Evolutionary conservation across 2,113 vertebrate genomes (phyloP), one percentile per base, ranked within the genome.

Genomic region (Trematocara macrostoma): DNA sequence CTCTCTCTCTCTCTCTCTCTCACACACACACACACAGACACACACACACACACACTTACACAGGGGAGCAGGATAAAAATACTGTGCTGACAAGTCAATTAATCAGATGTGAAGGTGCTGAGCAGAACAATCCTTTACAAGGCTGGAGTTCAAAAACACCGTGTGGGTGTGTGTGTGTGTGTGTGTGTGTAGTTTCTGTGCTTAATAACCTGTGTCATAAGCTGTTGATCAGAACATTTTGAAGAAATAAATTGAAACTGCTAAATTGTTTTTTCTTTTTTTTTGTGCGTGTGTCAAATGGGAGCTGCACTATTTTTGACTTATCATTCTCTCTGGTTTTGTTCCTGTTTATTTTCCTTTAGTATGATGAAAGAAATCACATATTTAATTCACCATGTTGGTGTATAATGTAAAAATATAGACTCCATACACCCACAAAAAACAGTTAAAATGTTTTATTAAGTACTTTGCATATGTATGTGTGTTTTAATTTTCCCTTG

Each of bases 31-130:
- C 80, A 55, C 83, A 84, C 67, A 74, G 69, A 49, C 71, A 26
- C 10, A 71, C 51, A 59, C 81, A 84, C 74, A 78, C 82, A 67
- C 64, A 84, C 56, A 89, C 86, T 12, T 51, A 92, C 95, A 94
- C 95, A 90, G 86, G 95, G 95, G 95, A 96, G 87, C 88, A 83
- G 94, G 96, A 97, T 96, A 97, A 96, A 97, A 97, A 97, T 97
- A 97, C 96, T 95, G 92, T 97, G 96, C 96, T 96, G 96, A 97
- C 96, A 97, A 96, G 96, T 96, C 96, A 96, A 97, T 97, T 96
- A 97, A 97, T 97, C 96, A 97, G 96, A 96, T 95, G 96, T 96
- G 95, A 97, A 96, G 96, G 95, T 97, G 96, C 95, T 95, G 94
- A 93, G 91, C 94, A 94, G 95, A 95, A 96, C 93, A 96, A 94